phyloP scores from a whole-genome alignment of 2,888 invertebrate species.

The Drosophila macrospina region DNA sequence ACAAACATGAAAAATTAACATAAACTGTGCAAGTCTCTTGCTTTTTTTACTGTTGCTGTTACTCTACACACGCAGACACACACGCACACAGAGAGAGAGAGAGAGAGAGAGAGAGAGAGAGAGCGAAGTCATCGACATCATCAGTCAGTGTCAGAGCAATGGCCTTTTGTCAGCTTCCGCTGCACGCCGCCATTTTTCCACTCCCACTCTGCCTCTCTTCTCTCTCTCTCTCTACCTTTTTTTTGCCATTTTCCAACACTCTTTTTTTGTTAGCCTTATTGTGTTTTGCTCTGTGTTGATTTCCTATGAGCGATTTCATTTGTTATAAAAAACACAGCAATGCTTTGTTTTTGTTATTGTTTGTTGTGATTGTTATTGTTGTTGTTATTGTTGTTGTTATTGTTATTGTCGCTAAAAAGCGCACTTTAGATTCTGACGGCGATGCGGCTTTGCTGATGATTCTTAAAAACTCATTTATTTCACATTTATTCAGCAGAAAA shows the following conservation, averaged over 20 bases:
- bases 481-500: slow-evolving; percentile 6
- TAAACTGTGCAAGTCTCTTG: slow-evolving; percentile 48
- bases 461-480: slow-evolving; percentile 31
- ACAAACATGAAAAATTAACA: slow-evolving; percentile 77
- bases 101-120: slow-evolving; percentile 11
- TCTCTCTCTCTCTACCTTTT: no score
- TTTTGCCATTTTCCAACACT: slow-evolving; percentile 55
- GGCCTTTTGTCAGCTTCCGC: slow-evolving; percentile 80
- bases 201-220: background rate
- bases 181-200: slow-evolving; percentile 50
- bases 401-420: slow-evolving; percentile 28
- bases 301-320: slow-evolving; percentile 45
- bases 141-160: slow-evolving; percentile 81
- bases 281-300: slow-evolving; percentile 22
- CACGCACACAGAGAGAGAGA: background rate
- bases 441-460: slow-evolving; percentile 18
- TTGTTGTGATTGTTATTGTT: slow-evolving; percentile 17
- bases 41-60: slow-evolving; percentile 10
- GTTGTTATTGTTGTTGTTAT: slow-evolving; percentile 8
- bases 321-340: slow-evolving; percentile 28
- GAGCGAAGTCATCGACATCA: slow-evolving; percentile 56
- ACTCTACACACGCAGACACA: background rate
- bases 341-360: background rate
- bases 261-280: slow-evolving; percentile 6
- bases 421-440: slow-evolving; percentile 33